Evolutionary conservation across 2,113 vertebrate species (phyloP).

Genomic region (Xenopus tropicalis): UCB_Xtro_10.0 CM004448.2:18550001-18550500

Average conservation of each 20-base stretch:
- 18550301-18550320: not conserved
- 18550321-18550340: no score
- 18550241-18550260: not conserved
- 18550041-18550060: slow-evolving; percentile 32
- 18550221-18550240: slow-evolving; percentile 8
- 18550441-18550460: no score
- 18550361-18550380: no score
- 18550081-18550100: slow-evolving; percentile 49
- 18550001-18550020: not conserved
- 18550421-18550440: no score
- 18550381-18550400: no score
- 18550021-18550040: not conserved
- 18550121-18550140: slow-evolving; percentile 55
- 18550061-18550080: slow-evolving; percentile 54
- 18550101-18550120: slow-evolving; percentile 60
- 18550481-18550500: no score
- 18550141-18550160: slow-evolving; percentile 51
- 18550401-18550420: no score
- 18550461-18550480: no score
- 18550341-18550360: no score
- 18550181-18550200: slow-evolving; percentile 59
- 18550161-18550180: slow-evolving; percentile 56
- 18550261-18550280: not conserved
- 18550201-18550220: slow-evolving; percentile 40
- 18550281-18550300: not conserved